phyloP scores from a whole-genome alignment of 1,140 invertebrate genomes.

The Oncopodura yosiiana region DNA sequence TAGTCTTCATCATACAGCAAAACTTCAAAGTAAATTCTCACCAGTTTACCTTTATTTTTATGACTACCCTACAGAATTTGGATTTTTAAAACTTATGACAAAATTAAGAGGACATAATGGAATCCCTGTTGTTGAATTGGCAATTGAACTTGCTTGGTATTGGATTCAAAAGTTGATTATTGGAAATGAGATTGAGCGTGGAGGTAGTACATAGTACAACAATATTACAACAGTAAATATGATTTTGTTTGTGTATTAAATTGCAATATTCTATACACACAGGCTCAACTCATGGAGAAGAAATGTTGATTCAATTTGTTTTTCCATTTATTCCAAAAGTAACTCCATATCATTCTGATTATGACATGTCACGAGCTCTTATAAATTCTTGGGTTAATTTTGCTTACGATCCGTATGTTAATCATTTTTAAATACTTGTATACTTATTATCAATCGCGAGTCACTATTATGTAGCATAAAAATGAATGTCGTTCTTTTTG shows the following conservation, averaged over 20 bases:
- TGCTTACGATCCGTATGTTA: constrained; percentile 14
- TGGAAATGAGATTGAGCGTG: constrained; percentile 6
- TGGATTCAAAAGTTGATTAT: constrained; percentile 16
- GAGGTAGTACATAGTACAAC: not conserved
- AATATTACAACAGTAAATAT: not conserved
- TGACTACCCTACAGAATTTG: constrained; percentile 18
- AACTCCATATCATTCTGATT: constrained; percentile 17
- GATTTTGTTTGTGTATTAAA: not conserved
- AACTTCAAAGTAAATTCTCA: not conserved
- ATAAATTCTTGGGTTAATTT: constrained; percentile 19
- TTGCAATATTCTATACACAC: not conserved
- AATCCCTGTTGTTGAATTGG: not conserved
- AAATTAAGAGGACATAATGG: not conserved
- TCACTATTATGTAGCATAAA: not conserved
- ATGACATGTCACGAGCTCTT: constrained; percentile 11
- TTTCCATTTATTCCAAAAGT: constrained; percentile 16
- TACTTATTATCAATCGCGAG: not conserved
- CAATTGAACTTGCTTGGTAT: constrained; percentile 14
- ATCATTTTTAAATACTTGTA: not conserved
- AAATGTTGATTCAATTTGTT: constrained; percentile 16
- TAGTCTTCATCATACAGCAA: not conserved
- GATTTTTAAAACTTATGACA: constrained; percentile 6
- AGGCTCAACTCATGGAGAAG: constrained; percentile 17
- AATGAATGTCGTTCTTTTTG: not conserved
- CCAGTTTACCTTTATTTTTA: constrained; percentile 25